Conservation (phyloP, 2,888 invertebrate genomes). For the Urechis unicinctus region DNA sequence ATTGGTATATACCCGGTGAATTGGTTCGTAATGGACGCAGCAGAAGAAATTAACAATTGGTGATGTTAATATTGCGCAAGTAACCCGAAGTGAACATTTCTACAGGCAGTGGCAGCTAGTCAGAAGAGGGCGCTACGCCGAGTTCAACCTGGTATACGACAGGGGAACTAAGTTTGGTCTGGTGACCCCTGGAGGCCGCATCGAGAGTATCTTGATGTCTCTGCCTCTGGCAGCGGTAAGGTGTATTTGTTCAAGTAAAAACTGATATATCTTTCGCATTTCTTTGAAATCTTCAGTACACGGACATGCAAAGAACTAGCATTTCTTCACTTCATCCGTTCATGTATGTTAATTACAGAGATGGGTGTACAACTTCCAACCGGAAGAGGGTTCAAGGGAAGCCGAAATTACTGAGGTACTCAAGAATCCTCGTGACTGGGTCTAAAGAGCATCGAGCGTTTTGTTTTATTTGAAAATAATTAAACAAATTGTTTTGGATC, state of each 20-base stretch:
- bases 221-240: conserved; percentile 82
- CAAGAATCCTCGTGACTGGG: conserved; percentile 82
- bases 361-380: conserved; percentile 91
- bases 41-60: no score
- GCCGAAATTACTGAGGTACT: conserved; percentile 70
- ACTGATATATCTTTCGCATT: not conserved
- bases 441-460: no score
- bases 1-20: no score
- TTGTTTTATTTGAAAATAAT: no score
- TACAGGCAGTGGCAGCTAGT: conserved; percentile 74
- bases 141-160: conserved; percentile 96
- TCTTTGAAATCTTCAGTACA: no score
- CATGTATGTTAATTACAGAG: conserved; percentile 37
- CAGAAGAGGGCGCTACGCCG: conserved; percentile 83
- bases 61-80: no score
- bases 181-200: conserved; percentile 86
- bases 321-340: no score
- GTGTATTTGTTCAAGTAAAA: conserved; percentile 23
- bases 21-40: no score
- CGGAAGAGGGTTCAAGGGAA: conserved; percentile 67
- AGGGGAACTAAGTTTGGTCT: conserved; percentile 96
- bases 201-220: conserved; percentile 96
- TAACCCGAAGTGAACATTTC: not conserved
- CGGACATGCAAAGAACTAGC: no score
- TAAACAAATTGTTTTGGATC: no score